Conservation (phyloP, 2,888 invertebrate genomes). For the Xestia sexstrigata region DNA sequence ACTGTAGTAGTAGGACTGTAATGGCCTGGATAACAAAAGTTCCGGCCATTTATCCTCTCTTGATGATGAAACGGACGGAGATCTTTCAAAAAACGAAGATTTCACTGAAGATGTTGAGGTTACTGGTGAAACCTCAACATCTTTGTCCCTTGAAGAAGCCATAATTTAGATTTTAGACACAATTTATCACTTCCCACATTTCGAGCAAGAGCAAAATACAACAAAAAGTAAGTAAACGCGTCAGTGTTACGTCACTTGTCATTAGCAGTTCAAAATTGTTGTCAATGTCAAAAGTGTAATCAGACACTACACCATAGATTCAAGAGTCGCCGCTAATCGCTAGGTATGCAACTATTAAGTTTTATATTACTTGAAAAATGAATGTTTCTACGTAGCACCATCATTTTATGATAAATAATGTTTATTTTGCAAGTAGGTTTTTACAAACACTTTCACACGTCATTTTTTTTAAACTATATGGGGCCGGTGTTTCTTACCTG, state of each 20-base stretch:
- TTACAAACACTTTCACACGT: too few species aligned
- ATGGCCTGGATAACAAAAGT: slow-evolving; percentile 85
- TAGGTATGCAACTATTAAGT: neutral
- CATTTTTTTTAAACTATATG: too few species aligned
- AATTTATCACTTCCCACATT: slow-evolving; percentile 72
- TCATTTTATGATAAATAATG: too few species aligned
- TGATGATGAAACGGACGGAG: slow-evolving; percentile 82
- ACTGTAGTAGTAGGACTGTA: slow-evolving; percentile 85
- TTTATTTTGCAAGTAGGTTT: too few species aligned
- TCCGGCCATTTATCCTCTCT: slow-evolving; percentile 89
- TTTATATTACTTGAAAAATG: neutral
- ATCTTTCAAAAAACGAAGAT: slow-evolving; percentile 81
- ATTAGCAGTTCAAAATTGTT: slow-evolving; percentile 5
- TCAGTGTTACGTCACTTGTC: slow-evolving; percentile 45
- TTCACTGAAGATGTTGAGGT: slow-evolving; percentile 82
- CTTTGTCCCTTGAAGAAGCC: slow-evolving; percentile 82
- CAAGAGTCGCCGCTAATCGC: neutral
- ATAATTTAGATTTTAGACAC: slow-evolving; percentile 74
- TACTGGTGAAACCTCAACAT: slow-evolving; percentile 79
- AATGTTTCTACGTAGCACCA: neutral
- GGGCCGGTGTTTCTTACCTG: too few species aligned
- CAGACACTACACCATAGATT: neutral
- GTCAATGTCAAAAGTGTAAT: slow-evolving; percentile 6
- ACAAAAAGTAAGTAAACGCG: slow-evolving; percentile 67
- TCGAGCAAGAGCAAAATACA: slow-evolving; percentile 61